A percentile compares a stretch with the other conserved stretches of the same genome.
Evolutionary conservation across 2,888 invertebrate species (phyloP).

Genomic region (Melikaiella ostensackeni): DNA sequence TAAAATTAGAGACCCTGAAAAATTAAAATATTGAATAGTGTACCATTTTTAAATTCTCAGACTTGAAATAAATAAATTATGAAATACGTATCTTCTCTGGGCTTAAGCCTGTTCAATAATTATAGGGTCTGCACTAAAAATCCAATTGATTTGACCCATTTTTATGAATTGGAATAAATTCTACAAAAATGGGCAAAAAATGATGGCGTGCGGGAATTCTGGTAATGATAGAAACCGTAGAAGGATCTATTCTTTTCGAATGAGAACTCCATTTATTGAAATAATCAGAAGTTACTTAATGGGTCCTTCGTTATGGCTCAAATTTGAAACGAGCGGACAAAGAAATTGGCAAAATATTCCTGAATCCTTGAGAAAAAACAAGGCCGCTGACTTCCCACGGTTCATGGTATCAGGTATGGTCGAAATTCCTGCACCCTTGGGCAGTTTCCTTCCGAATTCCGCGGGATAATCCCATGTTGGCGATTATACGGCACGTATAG

Average conservation of each 20-base stretch:
- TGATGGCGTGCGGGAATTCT: constrained; percentile 13
- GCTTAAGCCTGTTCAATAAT: background rate
- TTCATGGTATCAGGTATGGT: constrained; percentile 8
- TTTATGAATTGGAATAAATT: background rate
- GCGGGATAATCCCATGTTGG: constrained; percentile 58
- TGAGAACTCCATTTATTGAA: constrained; percentile 18
- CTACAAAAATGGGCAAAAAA: background rate
- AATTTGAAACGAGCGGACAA: background rate
- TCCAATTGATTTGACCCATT: background rate
- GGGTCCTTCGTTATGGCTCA: background rate
- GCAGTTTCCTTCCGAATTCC: constrained; percentile 63
- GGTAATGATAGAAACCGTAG: background rate
- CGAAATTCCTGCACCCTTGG: constrained; percentile 35
- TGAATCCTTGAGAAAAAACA: constrained; percentile 28
- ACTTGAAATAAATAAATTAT: too few relatives aligned
- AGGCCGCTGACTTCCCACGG: constrained; percentile 22
- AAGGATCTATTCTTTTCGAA: background rate
- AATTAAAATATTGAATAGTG: too few relatives aligned
- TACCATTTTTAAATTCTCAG: too few relatives aligned
- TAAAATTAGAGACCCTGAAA: too few relatives aligned
- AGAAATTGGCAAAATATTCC: constrained; percentile 15
- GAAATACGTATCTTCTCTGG: background rate
- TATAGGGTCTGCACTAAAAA: background rate
- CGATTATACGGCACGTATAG: constrained; percentile 62
- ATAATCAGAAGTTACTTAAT: constrained; percentile 17